Evolutionary conservation across 2,888 invertebrate species (phyloP), one percentile per base, ranked within the genome.

Genomic region (Brenthis ino): DNA sequence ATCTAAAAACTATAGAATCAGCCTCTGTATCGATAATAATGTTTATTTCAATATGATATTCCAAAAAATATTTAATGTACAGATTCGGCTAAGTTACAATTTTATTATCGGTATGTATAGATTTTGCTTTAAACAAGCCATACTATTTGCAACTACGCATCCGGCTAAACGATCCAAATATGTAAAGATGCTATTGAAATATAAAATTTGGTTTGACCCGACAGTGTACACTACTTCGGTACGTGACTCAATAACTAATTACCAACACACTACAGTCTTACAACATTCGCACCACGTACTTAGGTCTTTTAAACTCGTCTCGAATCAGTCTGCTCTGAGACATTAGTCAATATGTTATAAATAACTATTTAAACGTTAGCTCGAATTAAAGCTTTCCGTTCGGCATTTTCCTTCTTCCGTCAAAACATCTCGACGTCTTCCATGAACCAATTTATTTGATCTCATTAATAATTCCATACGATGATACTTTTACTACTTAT

Each of bases 391-490:
- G 63, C 14, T 14, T 63, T 63, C 53, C 63, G 63, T 24, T 33
- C 4, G 63, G 12, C 63, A 63, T 63, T 63, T 63, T 63, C 63
- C 63, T 20, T 33, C 54, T 63, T 63, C 63, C 63, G 63, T 63
- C 63, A 54, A 53, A 63, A 63, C 63, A 63, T 53, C 53, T 63
- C 53, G 54, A 8, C 20, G 20, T 54, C 63, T 63, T 54, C 63
- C 63, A 53, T 63, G 63, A 63, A 63, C 54, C 43, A 63, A 63
- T 63, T 63, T 63, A 51, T 53, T 63, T 53, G 43, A 63, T 53
- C 37, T 48, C 50, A 53, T 53, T 16, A 43, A 54, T 51, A 37
- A 37, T 37, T 63, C 37, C 14, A 53, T 60, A 16, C 3, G 12
- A 60, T 28, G n/a, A n/a, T n/a, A n/a, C n/a, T 60, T 28, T 43